Conservation (phyloP, 92 coral and sea anemone genomes). For the Chrysogorgia sp. region DNA sequence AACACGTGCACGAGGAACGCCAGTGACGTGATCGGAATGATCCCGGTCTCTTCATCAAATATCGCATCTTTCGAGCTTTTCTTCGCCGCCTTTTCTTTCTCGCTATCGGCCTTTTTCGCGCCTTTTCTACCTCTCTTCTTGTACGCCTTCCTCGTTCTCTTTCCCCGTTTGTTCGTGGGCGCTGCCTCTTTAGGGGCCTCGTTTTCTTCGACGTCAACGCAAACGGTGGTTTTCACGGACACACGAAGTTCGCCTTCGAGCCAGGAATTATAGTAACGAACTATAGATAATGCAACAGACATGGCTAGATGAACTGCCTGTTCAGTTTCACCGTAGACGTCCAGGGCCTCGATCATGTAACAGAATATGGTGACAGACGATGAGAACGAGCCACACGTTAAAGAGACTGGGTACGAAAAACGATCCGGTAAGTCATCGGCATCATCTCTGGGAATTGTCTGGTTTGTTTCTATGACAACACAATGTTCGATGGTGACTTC, state of each 20-base stretch:
- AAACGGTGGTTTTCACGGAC: slow-evolving; percentile 1
- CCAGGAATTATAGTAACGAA: slow-evolving; percentile 58
- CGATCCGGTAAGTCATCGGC: neutral
- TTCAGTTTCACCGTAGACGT: slow-evolving; percentile 39
- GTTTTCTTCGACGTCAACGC: slow-evolving; percentile 1
- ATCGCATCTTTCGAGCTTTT: neutral
- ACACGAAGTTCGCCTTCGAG: slow-evolving; percentile 18
- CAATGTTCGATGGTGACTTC: slow-evolving; percentile 2
- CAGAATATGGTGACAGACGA: slow-evolving; percentile 66
- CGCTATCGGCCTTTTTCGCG: neutral
- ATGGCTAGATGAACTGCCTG: slow-evolving; percentile 69
- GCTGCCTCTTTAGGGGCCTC: neutral
- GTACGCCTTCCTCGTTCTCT: neutral
- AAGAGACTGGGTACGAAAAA: slow-evolving; percentile 47
- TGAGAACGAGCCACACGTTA: slow-evolving; percentile 55
- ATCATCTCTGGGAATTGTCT: neutral
- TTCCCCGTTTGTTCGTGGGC: slow-evolving; percentile 21
- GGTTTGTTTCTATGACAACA: slow-evolving; percentile 6
- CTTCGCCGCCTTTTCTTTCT: neutral
- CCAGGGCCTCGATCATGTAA: slow-evolving; percentile 70
- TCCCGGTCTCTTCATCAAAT: slow-evolving; percentile 62
- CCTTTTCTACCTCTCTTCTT: slow-evolving; percentile 27
- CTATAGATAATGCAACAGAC: slow-evolving; percentile 57
- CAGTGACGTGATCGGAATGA: slow-evolving; percentile 24
- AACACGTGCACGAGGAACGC: slow-evolving; percentile 20